These are phyloP conservation scores for Lepidurus packardi DNA, from an alignment of 1,140 invertebrate genomes.

Conservation along the genomic window DNA sequence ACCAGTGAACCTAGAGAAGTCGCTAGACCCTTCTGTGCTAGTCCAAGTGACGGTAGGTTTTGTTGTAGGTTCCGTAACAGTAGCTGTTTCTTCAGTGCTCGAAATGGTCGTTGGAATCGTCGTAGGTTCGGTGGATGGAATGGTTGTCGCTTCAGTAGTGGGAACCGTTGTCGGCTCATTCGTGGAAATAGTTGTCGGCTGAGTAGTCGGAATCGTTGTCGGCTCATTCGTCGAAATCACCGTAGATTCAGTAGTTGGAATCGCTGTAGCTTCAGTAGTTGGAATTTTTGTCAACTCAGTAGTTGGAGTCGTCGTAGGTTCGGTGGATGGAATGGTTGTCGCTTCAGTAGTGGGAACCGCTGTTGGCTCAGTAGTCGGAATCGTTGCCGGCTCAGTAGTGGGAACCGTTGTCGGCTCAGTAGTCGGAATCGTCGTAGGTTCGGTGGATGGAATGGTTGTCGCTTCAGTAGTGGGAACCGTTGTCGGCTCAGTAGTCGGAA, in stretches of 20 bases:
- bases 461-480: background rate
- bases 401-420: background rate
- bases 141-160: background rate
- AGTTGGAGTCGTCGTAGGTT: background rate
- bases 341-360: background rate
- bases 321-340: background rate
- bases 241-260: background rate
- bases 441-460: background rate
- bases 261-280: background rate
- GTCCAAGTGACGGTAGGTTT: background rate
- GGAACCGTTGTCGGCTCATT: background rate
- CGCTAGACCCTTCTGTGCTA: background rate
- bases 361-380: background rate
- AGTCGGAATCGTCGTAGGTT: background rate
- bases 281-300: background rate
- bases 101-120: background rate
- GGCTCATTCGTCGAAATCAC: background rate
- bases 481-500: background rate
- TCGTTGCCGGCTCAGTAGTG: background rate
- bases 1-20: background rate
- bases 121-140: background rate
- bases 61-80: background rate
- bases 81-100: background rate
- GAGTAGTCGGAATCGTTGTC: background rate
- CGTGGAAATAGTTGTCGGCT: background rate